Conservation (phyloP, 1,140 invertebrate species). For the Caerostris extrusa region DNA sequence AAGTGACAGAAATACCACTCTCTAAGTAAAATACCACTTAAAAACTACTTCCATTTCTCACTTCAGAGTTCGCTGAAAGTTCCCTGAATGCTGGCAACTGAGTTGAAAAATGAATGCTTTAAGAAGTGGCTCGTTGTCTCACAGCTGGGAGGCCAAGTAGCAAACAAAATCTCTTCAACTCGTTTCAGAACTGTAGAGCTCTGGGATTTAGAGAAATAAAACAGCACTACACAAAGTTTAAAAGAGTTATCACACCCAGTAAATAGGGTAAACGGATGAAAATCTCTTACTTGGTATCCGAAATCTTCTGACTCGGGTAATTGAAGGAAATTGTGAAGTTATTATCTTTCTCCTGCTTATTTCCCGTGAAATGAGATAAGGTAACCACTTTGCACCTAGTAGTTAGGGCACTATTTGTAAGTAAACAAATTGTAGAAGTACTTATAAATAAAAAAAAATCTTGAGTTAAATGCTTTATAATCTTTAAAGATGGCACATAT, state of each 20-base stretch:
- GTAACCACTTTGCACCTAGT: not conserved
- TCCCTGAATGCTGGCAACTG: not conserved
- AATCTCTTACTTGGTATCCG: not conserved
- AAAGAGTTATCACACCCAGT: not conserved
- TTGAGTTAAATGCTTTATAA: not conserved
- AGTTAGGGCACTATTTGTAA: not conserved
- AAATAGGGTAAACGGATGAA: constrained; percentile 8
- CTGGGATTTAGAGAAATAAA: not conserved
- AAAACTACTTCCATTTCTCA: not conserved
- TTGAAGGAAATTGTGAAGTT: not conserved
- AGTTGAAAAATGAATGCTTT: not conserved
- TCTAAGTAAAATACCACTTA: no score
- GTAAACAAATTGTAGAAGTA: not conserved
- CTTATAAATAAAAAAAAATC: not conserved
- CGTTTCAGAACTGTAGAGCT: not conserved
- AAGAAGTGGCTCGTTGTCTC: not conserved
- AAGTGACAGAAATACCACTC: no score
- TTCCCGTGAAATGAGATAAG: not conserved
- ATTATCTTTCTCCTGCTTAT: not conserved
- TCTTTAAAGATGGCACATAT: not conserved
- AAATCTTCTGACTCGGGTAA: not conserved
- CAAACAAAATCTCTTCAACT: not conserved
- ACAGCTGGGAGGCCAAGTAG: not conserved
- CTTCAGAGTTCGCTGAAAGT: not conserved
- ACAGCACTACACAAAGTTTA: not conserved